Conservation (phyloP, 2,113 vertebrate species). For the Chaenocephalus aceratus region DNA sequence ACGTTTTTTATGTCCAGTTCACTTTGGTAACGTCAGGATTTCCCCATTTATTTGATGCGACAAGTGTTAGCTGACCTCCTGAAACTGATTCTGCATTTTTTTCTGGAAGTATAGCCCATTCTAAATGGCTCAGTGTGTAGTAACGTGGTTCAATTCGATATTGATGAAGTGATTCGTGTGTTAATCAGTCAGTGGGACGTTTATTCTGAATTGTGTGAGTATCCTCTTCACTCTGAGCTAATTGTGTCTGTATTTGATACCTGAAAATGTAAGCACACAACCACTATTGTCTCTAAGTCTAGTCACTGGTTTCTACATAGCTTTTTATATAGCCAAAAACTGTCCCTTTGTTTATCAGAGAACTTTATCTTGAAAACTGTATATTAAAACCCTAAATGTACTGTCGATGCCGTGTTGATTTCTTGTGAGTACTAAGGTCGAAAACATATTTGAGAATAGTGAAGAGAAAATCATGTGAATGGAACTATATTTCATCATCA, state of each 20-base stretch:
- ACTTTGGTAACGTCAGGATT: background rate
- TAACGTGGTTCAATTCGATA: conserved; percentile 76
- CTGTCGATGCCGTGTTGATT: conserved; percentile 23
- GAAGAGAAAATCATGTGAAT: background rate
- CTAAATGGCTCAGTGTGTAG: conserved; percentile 81
- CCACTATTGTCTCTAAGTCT: conserved; percentile 77
- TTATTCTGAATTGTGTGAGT: conserved; percentile 76
- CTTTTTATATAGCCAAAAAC: conserved; percentile 84
- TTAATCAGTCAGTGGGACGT: conserved; percentile 78
- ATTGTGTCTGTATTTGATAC: conserved; percentile 81
- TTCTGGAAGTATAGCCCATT: conserved; percentile 75
- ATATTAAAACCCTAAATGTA: conserved; percentile 81
- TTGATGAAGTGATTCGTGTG: conserved; percentile 84
- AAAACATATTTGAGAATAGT: background rate
- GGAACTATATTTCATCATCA: conserved; percentile 1
- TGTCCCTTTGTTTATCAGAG: conserved; percentile 84
- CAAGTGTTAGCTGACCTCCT: conserved; percentile 57
- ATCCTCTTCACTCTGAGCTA: conserved; percentile 70
- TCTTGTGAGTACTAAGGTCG: conserved; percentile 11
- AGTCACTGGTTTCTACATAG: conserved; percentile 83
- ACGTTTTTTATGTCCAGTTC: background rate
- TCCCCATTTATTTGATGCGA: conserved; percentile 15
- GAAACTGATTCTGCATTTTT: conserved; percentile 62
- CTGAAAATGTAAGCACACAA: conserved; percentile 78
- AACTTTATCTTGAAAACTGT: conserved; percentile 81